phyloP scores from a whole-genome alignment of 2,797 vertebrate genomes.

The Gadopsis marmoratus region DNA sequence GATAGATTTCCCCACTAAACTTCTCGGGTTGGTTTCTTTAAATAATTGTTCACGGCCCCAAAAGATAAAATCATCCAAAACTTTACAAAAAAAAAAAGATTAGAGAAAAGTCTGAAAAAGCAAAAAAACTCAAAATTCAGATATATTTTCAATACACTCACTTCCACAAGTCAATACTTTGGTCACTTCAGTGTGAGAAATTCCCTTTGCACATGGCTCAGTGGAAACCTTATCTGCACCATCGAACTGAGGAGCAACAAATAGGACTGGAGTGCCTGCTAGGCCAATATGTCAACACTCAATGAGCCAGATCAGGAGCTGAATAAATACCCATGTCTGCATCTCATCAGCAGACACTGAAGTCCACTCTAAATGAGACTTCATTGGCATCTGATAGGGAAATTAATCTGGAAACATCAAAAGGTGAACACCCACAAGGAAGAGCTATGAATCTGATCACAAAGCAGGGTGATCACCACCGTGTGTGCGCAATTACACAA shows the following conservation, averaged over 20 bases:
- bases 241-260: conserved; percentile 43
- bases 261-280: conserved; percentile 38
- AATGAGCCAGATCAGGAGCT: conserved; percentile 56
- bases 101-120: neutral
- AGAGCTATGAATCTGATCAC: conserved; percentile 65
- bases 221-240: conserved; percentile 36
- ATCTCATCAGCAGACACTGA: conserved; percentile 62
- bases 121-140: neutral
- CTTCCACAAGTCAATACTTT: conserved; percentile 17
- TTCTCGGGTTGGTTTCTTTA: neutral
- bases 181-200: conserved; percentile 23
- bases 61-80: neutral
- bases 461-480: conserved; percentile 61
- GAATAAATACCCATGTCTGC: conserved; percentile 51
- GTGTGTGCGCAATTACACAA: conserved; percentile 71
- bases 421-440: conserved; percentile 53
- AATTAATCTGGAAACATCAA: conserved; percentile 56
- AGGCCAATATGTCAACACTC: conserved; percentile 55
- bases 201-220: neutral
- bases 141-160: conserved; percentile 7
- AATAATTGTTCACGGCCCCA: neutral
- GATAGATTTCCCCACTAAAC: neutral
- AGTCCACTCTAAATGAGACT: conserved; percentile 46
- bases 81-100: neutral
- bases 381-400: conserved; percentile 43